These are phyloP conservation scores for Megastigmus dorsalis DNA, from an alignment of 2,888 invertebrate species.

Conservation along the genomic window DNA sequence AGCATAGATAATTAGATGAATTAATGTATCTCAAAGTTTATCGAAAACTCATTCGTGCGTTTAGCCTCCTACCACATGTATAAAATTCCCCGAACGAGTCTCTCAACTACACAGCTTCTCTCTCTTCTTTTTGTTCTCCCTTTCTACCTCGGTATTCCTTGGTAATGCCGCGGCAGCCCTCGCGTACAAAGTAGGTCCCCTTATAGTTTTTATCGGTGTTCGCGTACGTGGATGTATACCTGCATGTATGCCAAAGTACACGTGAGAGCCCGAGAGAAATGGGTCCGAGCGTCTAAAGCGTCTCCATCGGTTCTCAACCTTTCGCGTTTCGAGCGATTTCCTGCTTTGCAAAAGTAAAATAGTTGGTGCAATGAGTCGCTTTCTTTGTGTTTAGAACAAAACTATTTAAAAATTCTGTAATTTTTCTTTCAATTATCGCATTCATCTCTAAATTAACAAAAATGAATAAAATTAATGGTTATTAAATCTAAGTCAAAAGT, in stretches of 20 bases:
- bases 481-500: no score
- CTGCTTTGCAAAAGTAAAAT: neutral
- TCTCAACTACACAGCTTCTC: no score
- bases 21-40: neutral
- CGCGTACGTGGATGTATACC: no score
- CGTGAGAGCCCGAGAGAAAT: neutral
- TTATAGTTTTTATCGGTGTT: neutral
- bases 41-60: neutral
- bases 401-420: no score
- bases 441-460: no score
- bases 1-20: no score
- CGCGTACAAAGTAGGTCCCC: conserved; percentile 23
- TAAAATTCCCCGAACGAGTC: neutral
- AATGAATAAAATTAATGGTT: no score
- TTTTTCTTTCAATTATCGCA: no score
- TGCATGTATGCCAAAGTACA: no score
- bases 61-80: neutral
- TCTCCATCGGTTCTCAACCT: conserved; percentile 35
- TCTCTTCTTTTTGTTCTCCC: no score
- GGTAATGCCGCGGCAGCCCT: conserved; percentile 12
- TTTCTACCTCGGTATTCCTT: neutral
- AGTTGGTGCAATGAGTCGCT: neutral
- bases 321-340: conserved; percentile 8
- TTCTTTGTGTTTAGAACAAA: no score
- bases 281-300: conserved; percentile 20